Percentiles rank a stretch among this genome's conserved stretches.
These are phyloP conservation scores for Xiphophorus birchmanni DNA, from an alignment of 2,797 vertebrate genomes.

Conservation along the genomic window DNA sequence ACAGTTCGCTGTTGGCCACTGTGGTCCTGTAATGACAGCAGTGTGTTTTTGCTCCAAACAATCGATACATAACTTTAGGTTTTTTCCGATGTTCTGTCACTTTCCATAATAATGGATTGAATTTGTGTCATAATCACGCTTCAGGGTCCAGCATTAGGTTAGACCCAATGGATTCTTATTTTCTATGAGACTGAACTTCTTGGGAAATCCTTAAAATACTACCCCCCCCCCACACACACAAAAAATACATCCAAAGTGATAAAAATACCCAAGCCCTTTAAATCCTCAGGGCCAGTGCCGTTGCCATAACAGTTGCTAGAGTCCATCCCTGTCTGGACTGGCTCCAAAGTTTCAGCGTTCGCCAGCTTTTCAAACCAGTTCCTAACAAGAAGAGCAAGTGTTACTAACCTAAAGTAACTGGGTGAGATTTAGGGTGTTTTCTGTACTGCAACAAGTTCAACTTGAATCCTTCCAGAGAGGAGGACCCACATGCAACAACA, in stretches of 20 bases:
- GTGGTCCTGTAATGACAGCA: not conserved
- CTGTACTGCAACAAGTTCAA: not conserved
- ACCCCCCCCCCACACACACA: too few relatives aligned
- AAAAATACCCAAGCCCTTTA: not conserved
- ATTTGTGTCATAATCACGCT: not conserved
- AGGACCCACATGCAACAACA: not conserved
- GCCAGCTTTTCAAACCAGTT: not conserved
- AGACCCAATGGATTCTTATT: not conserved
- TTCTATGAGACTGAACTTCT: not conserved
- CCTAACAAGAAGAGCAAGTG: not conserved
- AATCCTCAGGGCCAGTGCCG: not conserved
- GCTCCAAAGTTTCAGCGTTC: not conserved
- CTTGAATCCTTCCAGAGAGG: not conserved
- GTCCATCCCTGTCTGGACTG: not conserved
- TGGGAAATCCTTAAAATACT: not conserved
- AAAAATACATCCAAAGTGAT: not conserved
- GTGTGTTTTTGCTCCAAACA: not conserved
- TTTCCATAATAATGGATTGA: not conserved
- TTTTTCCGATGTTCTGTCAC: not conserved
- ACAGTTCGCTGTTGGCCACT: not conserved
- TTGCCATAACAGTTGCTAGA: not conserved
- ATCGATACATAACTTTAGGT: not conserved
- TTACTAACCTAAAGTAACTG: not conserved
- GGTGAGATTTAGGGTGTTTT: not conserved
- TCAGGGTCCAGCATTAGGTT: not conserved